Evolutionary conservation across 2,888 invertebrate genomes (phyloP), one percentile per base, ranked within the genome.

Genomic region (Drosophila ezoana): DNA sequence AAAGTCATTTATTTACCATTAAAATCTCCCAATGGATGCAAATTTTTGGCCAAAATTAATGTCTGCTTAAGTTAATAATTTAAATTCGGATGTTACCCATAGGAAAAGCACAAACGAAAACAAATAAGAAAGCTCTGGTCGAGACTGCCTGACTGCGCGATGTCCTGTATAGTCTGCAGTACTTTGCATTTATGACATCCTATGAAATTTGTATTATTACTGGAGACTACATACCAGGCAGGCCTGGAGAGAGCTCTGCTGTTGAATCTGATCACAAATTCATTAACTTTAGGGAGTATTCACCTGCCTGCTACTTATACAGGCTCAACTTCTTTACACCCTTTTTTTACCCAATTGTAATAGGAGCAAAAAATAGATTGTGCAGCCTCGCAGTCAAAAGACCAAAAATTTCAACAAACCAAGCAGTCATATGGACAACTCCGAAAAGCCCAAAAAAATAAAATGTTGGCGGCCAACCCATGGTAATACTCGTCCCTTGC

Each of bases 11-110:
- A 80, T 66, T 67, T 35, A 9, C 35, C 51, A 56, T 53, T 75
- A 67, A 70, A 61, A 23, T 11, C 49, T 16, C 51, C 64, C 48
- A 43, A 44, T 66, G 67, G 64, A 41, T 59, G 58, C 40, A 47
- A 47, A 51, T 72, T 57, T 71, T 68, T 37, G 58, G 44, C 43
- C 57, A 70, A 72, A 78, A 81, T 79, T 71, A 78, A 89, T 81
- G 71, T 45, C 45, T 52, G 43, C 68, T 75, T 59, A 75, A 73
- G 79, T 78, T 69, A 63, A 84, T 87, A 89, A 72, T 87, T 85
- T 89, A 79, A 89, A 81, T 64, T 48, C 54, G 63, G 51, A 89
- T 85, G 74, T 76, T 63, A 74, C 89, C 79, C 89, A 53, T 53
- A 87, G 82, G 89, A 76, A 20, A 20, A 40, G 41, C 20, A 16